These are phyloP conservation scores for Echiichthys vipera DNA, from an alignment of 2,797 vertebrate species.

Conservation along the genomic window DNA sequence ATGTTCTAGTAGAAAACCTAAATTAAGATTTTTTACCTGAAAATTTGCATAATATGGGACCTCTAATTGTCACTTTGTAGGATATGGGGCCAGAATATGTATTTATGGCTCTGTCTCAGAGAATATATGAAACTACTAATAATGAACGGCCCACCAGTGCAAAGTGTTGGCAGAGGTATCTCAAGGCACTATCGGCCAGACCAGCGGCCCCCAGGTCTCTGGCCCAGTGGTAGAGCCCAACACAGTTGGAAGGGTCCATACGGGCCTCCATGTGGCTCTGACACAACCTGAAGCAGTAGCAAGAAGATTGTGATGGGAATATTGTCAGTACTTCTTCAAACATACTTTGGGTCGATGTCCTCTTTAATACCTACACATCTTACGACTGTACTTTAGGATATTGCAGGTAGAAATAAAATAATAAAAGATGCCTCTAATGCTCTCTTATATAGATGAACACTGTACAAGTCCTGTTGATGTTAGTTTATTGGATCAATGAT, in stretches of 20 bases:
- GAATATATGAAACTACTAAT: background rate
- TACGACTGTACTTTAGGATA: background rate
- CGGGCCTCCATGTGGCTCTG: constrained; percentile 90
- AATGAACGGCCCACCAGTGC: constrained; percentile 70
- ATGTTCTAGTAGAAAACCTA: no score
- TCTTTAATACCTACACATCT: background rate
- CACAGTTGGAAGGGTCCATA: constrained; percentile 91
- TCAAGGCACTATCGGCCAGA: constrained; percentile 84
- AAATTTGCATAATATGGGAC: no score
- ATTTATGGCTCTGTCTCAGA: background rate
- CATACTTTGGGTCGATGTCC: background rate
- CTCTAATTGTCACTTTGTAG: no score
- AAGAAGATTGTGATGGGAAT: background rate
- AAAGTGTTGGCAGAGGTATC: constrained; percentile 89
- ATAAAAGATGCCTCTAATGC: background rate
- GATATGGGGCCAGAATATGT: background rate
- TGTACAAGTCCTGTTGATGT: background rate
- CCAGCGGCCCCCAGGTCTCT: constrained; percentile 87
- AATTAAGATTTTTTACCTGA: no score
- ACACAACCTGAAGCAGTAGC: constrained; percentile 77
- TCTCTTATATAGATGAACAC: background rate
- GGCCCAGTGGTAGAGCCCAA: constrained; percentile 91
- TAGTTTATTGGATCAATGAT: background rate
- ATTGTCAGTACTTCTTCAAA: background rate
- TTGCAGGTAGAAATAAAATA: background rate